phyloP scores from a whole-genome alignment of 2,797 vertebrate species.

The Echiichthys vipera region DNA sequence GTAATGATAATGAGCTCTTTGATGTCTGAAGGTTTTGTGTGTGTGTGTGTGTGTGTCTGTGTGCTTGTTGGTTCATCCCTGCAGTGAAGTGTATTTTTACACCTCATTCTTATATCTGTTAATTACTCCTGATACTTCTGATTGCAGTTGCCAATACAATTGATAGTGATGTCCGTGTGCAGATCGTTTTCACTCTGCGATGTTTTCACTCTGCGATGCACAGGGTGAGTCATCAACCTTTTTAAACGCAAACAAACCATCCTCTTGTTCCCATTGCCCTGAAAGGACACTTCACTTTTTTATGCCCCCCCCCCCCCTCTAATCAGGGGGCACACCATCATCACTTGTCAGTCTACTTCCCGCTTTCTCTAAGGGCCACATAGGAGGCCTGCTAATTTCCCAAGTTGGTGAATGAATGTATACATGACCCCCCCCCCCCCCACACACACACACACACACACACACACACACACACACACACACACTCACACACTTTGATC shows the following conservation, averaged over 20 bases:
- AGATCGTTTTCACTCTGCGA: slow-evolving; percentile 20
- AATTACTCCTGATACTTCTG: slow-evolving; percentile 36
- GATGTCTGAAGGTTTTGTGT: slow-evolving; percentile 56
- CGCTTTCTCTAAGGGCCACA: slow-evolving; percentile 27
- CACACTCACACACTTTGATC: slow-evolving; percentile 8
- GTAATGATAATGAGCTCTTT: slow-evolving; percentile 61
- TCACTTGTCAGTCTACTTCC: slow-evolving; percentile 39
- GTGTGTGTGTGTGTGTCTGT: not conserved
- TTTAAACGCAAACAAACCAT: slow-evolving; percentile 41
- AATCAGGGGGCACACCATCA: slow-evolving; percentile 26
- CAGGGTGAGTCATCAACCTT: slow-evolving; percentile 24
- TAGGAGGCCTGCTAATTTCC: slow-evolving; percentile 11
- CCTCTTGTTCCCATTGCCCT: slow-evolving; percentile 22
- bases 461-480: too few species aligned
- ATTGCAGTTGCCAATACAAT: slow-evolving; percentile 18
- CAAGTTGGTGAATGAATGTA: slow-evolving; percentile 24
- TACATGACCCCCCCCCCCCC: not conserved
- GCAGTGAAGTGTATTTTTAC: slow-evolving; percentile 42
- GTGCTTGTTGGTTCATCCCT: slow-evolving; percentile 12
- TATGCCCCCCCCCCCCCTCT: not conserved
- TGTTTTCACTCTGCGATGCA: not conserved
- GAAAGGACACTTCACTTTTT: slow-evolving; percentile 24
- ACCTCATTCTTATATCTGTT: slow-evolving; percentile 33
- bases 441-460: too few species aligned
- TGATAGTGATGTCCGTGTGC: not conserved